Base-by-base conservation (phyloP, 2,113 vertebrate species). In the Myrmecobius fasciatus region DNA sequence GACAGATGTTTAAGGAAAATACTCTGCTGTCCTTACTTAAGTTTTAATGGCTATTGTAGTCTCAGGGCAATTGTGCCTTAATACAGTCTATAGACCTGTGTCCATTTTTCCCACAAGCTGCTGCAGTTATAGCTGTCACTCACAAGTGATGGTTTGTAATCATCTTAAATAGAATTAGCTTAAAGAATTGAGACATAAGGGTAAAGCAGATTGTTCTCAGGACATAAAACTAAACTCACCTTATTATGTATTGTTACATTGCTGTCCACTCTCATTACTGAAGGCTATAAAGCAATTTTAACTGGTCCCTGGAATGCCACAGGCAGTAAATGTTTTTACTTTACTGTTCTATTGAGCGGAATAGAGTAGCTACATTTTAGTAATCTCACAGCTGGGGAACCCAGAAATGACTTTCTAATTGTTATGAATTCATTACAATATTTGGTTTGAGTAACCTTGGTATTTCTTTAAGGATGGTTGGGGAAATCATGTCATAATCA, bases 241-340 rank as follows among this genome's bases (percentile, higher is more conserved):
- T 97, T 97, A 96, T 97, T 97, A 96, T 89, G 6, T 97, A 94
- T 94, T 94, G 96, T 95, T 97, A 94, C 54, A 47, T 94, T 52
- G 89, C 95, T 95, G 97, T 97, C 97, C 95, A 96, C 92, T 97
- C 93, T 96, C 95, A 96, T 97, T 96, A 97, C 90, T 22, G 36
- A 94, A 97, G 95, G 67, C 93, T 94, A 94, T 97, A 97, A 98
- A 97, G 92, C 95, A 97, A 91, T 94, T 97, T 90, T 97, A 97
- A 97, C 94, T 90, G 22, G 90, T 97, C 94, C 95, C 96, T 94
- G 89, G 93, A 95, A 96, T 97, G 95, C 93, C 95, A 97, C 92
- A 88, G 95, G 94, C 88, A 83, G n/a, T 96, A 96, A 96, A 89
- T 1, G 8, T 60, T 92, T 94, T 92, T 94, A 28, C 89, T 97